phyloP scores from a whole-genome alignment of 2,888 invertebrate species.

The Catocala nupta region DNA sequence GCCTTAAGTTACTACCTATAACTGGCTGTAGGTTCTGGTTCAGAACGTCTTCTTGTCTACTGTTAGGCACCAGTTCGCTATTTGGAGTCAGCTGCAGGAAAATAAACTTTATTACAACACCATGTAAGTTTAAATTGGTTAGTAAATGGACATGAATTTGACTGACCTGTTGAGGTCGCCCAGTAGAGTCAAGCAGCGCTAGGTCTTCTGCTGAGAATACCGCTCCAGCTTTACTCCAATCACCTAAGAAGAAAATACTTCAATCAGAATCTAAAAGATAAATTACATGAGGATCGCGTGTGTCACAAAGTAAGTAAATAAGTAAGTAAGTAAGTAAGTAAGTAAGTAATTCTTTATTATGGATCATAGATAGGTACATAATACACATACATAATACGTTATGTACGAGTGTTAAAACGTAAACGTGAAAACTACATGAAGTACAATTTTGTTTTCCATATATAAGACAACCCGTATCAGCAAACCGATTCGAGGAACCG shows the following conservation, averaged over 20 bases:
- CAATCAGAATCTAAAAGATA: background rate
- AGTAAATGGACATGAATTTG: background rate
- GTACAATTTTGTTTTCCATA: too few species aligned
- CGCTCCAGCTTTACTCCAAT: slow-evolving; percentile 81
- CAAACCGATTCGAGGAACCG: too few species aligned
- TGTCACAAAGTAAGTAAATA: too few species aligned
- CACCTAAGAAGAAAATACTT: slow-evolving; percentile 59
- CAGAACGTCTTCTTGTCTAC: slow-evolving; percentile 76
- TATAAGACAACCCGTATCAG: too few species aligned
- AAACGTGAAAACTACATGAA: too few species aligned
- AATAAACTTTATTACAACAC: slow-evolving; percentile 8
- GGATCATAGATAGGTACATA: too few species aligned
- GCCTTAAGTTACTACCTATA: slow-evolving; percentile 72
- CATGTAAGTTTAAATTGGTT: background rate
- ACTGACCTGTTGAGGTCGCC: slow-evolving; percentile 73
- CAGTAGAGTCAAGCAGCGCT: slow-evolving; percentile 78
- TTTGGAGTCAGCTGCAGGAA: slow-evolving; percentile 71
- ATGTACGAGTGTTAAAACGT: too few species aligned
- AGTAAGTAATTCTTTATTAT: too few species aligned
- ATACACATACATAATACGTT: too few species aligned
- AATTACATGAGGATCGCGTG: too few species aligned
- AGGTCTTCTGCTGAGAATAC: slow-evolving; percentile 84
- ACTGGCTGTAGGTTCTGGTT: slow-evolving; percentile 77
- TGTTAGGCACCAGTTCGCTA: slow-evolving; percentile 67
- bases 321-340: too few species aligned